Conservation (phyloP, 35 echinoderm and acorn worm species). For the Ptychodera flava region DNA sequence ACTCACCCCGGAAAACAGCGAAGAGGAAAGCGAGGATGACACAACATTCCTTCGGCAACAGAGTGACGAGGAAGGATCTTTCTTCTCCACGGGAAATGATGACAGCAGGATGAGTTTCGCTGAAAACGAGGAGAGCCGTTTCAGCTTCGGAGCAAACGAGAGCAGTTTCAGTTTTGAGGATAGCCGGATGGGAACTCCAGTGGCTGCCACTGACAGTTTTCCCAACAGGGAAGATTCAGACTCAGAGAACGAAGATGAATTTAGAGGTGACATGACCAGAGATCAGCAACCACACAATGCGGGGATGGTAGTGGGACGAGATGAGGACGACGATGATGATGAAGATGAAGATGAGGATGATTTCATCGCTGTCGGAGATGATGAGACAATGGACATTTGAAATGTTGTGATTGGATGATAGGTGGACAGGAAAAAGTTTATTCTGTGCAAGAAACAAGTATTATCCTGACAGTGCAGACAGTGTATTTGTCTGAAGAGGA, state of each 20-base stretch:
- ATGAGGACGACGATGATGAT: not conserved
- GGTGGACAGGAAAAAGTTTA: too few species aligned
- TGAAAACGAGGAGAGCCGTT: not conserved
- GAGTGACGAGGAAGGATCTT: conserved; percentile 46
- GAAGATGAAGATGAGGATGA: not conserved
- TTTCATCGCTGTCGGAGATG: not conserved
- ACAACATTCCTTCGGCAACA: conserved; percentile 24
- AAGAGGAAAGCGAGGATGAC: conserved; percentile 57
- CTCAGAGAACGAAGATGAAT: not conserved
- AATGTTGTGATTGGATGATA: too few species aligned
- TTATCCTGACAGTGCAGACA: too few species aligned
- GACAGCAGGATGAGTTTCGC: not conserved
- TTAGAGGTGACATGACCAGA: not conserved
- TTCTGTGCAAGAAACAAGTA: too few species aligned
- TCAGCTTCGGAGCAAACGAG: not conserved
- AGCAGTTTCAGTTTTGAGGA: not conserved
- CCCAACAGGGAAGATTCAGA: not conserved
- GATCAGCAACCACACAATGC: too few species aligned
- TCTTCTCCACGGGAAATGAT: not conserved
- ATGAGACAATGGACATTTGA: not conserved
- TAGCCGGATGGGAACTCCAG: not conserved
- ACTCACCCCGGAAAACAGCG: conserved; percentile 93
- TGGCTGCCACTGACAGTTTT: not conserved
- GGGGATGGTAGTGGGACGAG: too few species aligned
- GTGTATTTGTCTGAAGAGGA: too few species aligned